A percentile compares a stretch with the other conserved stretches of the same genome.
Conservation (phyloP, 2,113 vertebrate species). For the Stegastes partitus region DNA sequence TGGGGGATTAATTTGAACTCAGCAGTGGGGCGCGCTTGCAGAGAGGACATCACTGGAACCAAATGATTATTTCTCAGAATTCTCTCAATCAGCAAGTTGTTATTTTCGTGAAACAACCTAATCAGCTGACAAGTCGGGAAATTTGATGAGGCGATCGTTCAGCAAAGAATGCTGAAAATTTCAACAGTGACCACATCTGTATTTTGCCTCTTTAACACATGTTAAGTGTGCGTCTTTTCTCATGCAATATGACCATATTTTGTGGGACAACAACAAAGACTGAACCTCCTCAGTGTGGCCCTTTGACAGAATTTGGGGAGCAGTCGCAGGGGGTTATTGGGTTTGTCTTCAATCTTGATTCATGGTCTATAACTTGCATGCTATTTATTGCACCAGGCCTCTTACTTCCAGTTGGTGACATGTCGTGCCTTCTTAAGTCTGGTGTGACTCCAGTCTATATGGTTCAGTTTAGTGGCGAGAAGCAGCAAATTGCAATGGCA, state of each 20-base stretch:
- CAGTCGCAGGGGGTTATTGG: not conserved
- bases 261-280: constrained; percentile 28
- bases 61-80: constrained; percentile 8
- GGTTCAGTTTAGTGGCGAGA: constrained; percentile 44
- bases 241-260: not conserved
- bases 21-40: constrained; percentile 21
- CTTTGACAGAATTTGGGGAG: constrained; percentile 2
- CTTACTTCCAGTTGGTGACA: constrained; percentile 1
- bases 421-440: constrained; percentile 10
- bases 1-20: constrained; percentile 38
- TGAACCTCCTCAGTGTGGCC: not conserved
- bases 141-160: constrained; percentile 1
- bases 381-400: constrained; percentile 29
- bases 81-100: not conserved
- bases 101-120: constrained; percentile 12
- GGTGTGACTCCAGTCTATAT: constrained; percentile 42
- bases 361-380: constrained; percentile 5
- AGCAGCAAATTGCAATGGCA: constrained; percentile 45
- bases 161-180: constrained; percentile 8
- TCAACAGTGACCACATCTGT: constrained; percentile 5
- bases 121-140: constrained; percentile 9
- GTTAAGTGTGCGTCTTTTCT: not conserved
- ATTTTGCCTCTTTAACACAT: not conserved
- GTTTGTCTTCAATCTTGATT: constrained; percentile 20
- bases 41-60: constrained; percentile 4